Evolutionary conservation across 2,797 vertebrate genomes (phyloP).

Genomic region (Brachymystax lenok): DNA sequence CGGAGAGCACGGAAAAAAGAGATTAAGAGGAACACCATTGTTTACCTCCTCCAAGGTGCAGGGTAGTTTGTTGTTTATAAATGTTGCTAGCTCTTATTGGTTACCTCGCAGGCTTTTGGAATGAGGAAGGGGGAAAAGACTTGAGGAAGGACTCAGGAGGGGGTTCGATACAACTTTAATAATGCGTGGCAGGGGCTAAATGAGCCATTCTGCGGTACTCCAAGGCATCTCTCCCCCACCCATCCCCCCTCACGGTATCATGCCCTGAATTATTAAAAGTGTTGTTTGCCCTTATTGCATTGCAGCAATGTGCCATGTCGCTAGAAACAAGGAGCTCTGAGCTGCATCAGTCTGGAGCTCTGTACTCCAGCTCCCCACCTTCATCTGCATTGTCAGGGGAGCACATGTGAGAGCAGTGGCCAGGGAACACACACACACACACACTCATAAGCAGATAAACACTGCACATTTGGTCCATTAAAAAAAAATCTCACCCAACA

Average conservation of each 20-base stretch:
- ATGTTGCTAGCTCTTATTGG: conserved; percentile 71
- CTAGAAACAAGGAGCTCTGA: conserved; percentile 53
- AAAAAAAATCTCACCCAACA: neutral
- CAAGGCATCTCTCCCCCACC: conserved; percentile 51
- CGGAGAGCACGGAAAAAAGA: conserved; percentile 43
- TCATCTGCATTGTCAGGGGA: conserved; percentile 42
- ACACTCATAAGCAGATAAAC: neutral
- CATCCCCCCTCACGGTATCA: conserved; percentile 53
- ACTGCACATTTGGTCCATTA: neutral
- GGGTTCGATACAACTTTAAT: conserved; percentile 76
- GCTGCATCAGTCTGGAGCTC: conserved; percentile 49
- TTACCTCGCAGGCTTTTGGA: conserved; percentile 65
- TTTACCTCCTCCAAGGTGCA: conserved; percentile 70
- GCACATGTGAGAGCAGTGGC: conserved; percentile 27
- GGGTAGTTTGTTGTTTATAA: conserved; percentile 72
- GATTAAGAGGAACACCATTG: conserved; percentile 70
- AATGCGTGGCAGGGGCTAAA: conserved; percentile 76
- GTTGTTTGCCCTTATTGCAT: conserved; percentile 80
- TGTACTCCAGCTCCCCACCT: conserved; percentile 56
- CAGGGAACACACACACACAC: conserved; percentile 1
- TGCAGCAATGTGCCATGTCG: conserved; percentile 73
- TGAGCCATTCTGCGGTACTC: conserved; percentile 76
- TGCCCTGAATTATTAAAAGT: conserved; percentile 79
- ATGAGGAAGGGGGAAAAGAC: conserved; percentile 14
- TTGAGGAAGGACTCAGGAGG: conserved; percentile 50